Evolutionary conservation across 2,113 vertebrate genomes (phyloP).

Genomic region (Poicephalus meyeri): DNA sequence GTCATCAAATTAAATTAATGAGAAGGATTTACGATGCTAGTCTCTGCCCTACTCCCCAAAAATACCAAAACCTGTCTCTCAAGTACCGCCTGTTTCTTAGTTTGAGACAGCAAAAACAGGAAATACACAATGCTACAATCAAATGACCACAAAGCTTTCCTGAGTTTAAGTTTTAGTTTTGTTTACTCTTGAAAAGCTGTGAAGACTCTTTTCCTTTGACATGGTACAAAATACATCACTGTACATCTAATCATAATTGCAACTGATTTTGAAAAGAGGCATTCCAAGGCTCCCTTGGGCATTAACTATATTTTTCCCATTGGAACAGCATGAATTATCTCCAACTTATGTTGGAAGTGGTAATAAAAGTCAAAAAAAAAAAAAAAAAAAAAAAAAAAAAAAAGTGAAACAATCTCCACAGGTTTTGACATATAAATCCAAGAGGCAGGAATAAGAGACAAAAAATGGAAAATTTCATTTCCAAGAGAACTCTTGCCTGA

Average conservation of each 20-base stretch:
- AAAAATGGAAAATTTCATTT: background rate
- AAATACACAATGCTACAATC: background rate
- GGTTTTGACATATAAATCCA: background rate
- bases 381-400: background rate
- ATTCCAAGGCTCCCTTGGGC: background rate
- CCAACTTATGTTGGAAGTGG: background rate
- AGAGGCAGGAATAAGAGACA: background rate
- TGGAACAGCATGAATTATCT: background rate
- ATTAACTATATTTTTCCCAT: background rate
- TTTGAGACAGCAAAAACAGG: background rate
- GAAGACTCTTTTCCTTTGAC: background rate
- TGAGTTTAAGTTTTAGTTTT: background rate
- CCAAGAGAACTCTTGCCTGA: background rate
- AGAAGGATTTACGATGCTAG: slow-evolving; percentile 14
- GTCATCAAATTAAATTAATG: slow-evolving; percentile 32
- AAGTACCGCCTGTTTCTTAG: slow-evolving; percentile 41
- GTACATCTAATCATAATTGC: background rate
- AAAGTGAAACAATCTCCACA: background rate
- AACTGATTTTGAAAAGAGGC: background rate
- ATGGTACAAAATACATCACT: background rate
- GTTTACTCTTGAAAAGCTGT: background rate
- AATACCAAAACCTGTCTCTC: slow-evolving; percentile 52
- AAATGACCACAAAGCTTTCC: background rate
- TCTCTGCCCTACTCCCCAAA: slow-evolving; percentile 19
- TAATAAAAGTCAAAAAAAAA: background rate